Percentiles rank a stretch among this genome's conserved stretches.
phyloP scores from a whole-genome alignment of 2,797 vertebrate species.

The Danio jaintianensis region DNA sequence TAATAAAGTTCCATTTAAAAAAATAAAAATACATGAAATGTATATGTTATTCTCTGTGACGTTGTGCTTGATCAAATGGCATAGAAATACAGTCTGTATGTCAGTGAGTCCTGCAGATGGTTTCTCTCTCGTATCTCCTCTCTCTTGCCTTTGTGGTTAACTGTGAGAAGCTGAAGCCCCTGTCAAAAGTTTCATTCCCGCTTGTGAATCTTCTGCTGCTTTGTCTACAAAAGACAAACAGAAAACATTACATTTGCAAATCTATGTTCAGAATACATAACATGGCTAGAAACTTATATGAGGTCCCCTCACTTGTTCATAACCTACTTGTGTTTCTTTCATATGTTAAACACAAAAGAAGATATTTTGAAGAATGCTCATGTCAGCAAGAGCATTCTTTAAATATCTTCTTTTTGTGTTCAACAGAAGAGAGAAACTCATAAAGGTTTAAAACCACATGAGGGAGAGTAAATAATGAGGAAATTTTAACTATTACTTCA shows the following conservation, averaged over 20 bases:
- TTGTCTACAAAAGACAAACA: constrained; percentile 15
- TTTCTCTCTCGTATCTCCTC: background rate
- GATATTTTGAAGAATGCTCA: no score
- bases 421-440: no score
- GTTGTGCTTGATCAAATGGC: background rate
- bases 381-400: no score
- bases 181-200: background rate
- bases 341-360: no score
- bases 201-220: constrained; percentile 19
- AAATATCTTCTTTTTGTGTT: no score
- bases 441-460: no score
- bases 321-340: no score
- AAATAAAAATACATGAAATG: constrained; percentile 3
- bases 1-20: background rate
- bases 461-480: no score
- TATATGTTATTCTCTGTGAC: background rate
- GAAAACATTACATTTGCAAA: background rate
- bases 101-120: background rate
- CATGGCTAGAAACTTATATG: background rate
- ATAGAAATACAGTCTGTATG: background rate
- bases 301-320: background rate
- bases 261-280: background rate
- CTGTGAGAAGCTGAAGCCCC: background rate
- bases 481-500: no score
- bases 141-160: background rate